Conservation (phyloP, 2,888 invertebrate genomes). For the Auanema freiburgensis region DNA sequence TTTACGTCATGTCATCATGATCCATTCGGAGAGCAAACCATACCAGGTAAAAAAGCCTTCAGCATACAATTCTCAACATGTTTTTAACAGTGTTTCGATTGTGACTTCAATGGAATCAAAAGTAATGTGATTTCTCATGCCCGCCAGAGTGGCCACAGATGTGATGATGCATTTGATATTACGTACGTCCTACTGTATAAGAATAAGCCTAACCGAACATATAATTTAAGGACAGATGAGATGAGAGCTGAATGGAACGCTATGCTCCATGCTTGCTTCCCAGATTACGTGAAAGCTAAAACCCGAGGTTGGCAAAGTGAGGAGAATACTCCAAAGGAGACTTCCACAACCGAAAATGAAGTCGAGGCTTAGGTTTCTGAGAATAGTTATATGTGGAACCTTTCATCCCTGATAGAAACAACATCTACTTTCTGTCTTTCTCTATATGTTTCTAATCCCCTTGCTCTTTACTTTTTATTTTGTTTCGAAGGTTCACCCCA, state of each 20-base stretch:
- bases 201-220: neutral
- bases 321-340: conserved; percentile 1
- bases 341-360: neutral
- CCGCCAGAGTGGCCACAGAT: conserved; percentile 37
- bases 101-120: conserved; percentile 46
- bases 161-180: conserved; percentile 42
- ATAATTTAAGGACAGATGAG: conserved; percentile 39
- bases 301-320: conserved; percentile 38
- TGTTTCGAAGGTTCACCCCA: too few relatives aligned
- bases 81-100: conserved; percentile 36
- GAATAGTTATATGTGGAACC: neutral
- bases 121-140: conserved; percentile 45
- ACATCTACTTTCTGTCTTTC: conserved; percentile 7
- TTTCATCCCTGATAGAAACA: neutral
- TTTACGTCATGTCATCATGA: conserved; percentile 46
- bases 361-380: neutral
- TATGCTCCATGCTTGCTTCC: conserved; percentile 43
- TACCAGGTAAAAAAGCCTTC: conserved; percentile 27
- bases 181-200: conserved; percentile 29
- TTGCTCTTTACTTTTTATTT: neutral
- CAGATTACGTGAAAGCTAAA: conserved; percentile 45
- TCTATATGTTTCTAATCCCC: neutral
- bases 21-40: conserved; percentile 45
- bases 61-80: neutral
- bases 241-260: conserved; percentile 45